A percentile compares a stretch with the other conserved stretches of the same genome.
Conservation (phyloP, 2,797 vertebrate genomes). For the Tolypeutes matacus region DNA sequence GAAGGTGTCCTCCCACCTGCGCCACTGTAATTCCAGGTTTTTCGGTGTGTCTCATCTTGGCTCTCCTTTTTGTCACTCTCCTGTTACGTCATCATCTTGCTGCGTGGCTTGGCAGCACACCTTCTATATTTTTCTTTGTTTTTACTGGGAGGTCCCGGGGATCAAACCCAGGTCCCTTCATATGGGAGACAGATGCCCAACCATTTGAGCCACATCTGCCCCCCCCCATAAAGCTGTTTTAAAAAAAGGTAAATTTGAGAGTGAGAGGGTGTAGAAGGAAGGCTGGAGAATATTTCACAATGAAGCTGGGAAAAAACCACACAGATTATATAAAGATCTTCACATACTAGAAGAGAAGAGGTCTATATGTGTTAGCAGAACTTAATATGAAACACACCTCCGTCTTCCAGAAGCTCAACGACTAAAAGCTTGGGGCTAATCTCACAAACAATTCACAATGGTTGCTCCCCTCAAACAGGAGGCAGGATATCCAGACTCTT, state of each 20-base stretch:
- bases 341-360: not conserved
- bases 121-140: too few species aligned
- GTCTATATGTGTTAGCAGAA: not conserved
- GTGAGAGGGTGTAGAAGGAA: not conserved
- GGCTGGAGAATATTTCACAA: slow-evolving; percentile 4
- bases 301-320: not conserved
- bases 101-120: too few species aligned
- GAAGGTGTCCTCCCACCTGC: too few species aligned
- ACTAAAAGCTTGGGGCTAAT: not conserved
- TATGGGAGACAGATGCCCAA: too few species aligned
- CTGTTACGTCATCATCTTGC: too few species aligned
- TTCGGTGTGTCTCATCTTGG: too few species aligned
- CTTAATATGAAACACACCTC: not conserved
- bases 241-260: not conserved
- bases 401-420: not conserved
- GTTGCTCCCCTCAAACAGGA: not conserved
- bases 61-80: too few species aligned
- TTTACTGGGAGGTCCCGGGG: too few species aligned
- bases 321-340: not conserved
- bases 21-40: too few species aligned
- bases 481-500: not conserved
- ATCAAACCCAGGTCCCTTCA: too few species aligned
- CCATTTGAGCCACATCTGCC: too few species aligned
- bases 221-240: too few species aligned
- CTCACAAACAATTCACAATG: not conserved